phyloP scores from a whole-genome alignment of 2,888 invertebrate genomes.

The Trimorus sp. region DNA sequence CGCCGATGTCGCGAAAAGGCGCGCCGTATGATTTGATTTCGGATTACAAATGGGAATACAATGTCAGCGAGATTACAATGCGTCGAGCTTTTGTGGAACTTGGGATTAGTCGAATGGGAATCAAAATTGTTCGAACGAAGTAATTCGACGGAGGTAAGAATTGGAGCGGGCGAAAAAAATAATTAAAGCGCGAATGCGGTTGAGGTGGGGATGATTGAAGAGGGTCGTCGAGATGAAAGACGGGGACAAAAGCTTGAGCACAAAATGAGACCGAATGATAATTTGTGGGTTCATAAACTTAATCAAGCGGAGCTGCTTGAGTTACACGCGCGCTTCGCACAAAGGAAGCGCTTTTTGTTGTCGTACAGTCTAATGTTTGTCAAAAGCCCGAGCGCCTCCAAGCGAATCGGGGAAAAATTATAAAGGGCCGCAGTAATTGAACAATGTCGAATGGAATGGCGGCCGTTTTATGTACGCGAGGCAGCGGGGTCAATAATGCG shows the following conservation, averaged over 20 bases:
- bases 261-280: constrained; percentile 9
- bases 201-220: neutral
- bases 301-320: neutral
- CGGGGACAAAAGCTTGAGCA: constrained; percentile 1
- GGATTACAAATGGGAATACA: no score
- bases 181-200: neutral
- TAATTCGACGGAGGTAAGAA: no score
- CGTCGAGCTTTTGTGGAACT: no score
- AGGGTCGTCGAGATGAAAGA: constrained; percentile 2
- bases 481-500: no score
- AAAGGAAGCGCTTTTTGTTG: constrained; percentile 5
- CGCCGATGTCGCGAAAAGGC: no score
- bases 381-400: neutral
- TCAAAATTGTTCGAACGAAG: no score
- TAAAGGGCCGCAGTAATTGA: neutral
- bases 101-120: no score
- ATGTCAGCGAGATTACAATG: no score
- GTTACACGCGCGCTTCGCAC: neutral
- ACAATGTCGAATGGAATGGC: no score
- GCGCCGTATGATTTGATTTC: no score
- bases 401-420: neutral
- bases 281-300: constrained; percentile 28
- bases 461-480: no score
- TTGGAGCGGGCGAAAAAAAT: neutral
- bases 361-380: constrained; percentile 1